phyloP scores from a whole-genome alignment of 2,888 invertebrate genomes.

The Furcula furcula region DNA sequence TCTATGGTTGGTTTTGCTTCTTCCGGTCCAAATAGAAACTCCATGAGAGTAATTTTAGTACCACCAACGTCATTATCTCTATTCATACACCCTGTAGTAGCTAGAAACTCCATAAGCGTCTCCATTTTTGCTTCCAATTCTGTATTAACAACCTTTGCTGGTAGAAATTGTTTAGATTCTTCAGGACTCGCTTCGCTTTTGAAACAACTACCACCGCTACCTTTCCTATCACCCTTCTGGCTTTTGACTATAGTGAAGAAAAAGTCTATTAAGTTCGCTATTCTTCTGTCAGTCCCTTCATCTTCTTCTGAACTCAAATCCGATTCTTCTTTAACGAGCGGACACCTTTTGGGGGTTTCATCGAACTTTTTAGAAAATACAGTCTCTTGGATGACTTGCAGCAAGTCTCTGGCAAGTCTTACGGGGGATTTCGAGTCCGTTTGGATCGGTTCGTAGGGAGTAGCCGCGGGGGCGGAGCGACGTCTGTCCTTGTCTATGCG shows the following conservation, averaged over 20 bases:
- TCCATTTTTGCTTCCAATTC: conserved; percentile 77
- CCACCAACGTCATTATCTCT: conserved; percentile 52
- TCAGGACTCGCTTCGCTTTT: conserved; percentile 64
- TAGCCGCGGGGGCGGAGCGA: conserved; percentile 55
- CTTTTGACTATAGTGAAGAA: conserved; percentile 77
- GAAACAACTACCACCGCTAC: conserved; percentile 69
- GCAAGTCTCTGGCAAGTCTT: conserved; percentile 63
- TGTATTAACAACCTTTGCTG: conserved; percentile 53
- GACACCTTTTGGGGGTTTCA: conserved; percentile 59
- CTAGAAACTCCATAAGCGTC: conserved; percentile 72
- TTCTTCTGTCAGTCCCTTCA: conserved; percentile 63
- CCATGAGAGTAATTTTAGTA: conserved; percentile 74
- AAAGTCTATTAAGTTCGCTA: conserved; percentile 74
- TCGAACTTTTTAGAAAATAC: conserved; percentile 61
- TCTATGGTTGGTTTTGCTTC: conserved; percentile 59
- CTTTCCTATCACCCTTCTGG: conserved; percentile 67
- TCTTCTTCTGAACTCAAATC: conserved; percentile 67
- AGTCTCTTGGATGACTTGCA: conserved; percentile 75
- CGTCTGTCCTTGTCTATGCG: conserved; percentile 57
- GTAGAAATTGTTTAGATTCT: conserved; percentile 48
- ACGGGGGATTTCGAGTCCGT: conserved; percentile 59
- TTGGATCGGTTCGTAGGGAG: conserved; percentile 52
- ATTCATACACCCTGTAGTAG: conserved; percentile 69
- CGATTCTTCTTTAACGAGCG: conserved; percentile 70
- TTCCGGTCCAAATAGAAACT: conserved; percentile 70